These are phyloP conservation scores for Tapera naevia DNA, from an alignment of 2,797 vertebrate genomes.

Conservation along the genomic window DNA sequence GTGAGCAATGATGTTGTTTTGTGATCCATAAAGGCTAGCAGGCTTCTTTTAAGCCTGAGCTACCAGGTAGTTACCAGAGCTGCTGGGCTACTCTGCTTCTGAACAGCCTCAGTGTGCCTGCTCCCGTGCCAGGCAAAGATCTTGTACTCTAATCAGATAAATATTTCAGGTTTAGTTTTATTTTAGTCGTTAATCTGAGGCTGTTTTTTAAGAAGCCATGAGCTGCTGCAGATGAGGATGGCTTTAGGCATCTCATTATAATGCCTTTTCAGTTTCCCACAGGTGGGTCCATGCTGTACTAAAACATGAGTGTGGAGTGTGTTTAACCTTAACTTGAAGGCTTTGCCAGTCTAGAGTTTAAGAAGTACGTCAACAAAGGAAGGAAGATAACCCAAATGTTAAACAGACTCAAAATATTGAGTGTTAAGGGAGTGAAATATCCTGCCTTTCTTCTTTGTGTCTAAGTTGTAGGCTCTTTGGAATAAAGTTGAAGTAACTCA, in stretches of 20 bases:
- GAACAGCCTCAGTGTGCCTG: not conserved
- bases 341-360: not conserved
- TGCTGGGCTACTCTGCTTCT: not conserved
- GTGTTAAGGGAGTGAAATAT: not conserved
- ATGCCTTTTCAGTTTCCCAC: not conserved
- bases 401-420: not conserved
- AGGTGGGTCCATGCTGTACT: not conserved
- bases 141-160: not conserved
- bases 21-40: not conserved
- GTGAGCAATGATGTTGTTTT: not conserved
- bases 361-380: not conserved
- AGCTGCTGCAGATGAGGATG: not conserved
- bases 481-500: not conserved
- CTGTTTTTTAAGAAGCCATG: not conserved
- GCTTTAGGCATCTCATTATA: not conserved
- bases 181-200: not conserved
- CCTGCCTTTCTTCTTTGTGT: not conserved
- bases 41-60: not conserved
- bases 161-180: not conserved
- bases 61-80: not conserved
- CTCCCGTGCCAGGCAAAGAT: not conserved
- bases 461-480: not conserved
- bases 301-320: not conserved
- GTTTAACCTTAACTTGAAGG: not conserved
- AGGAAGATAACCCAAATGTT: not conserved